Percentiles rank a stretch among this genome's conserved stretches.
Evolutionary conservation across 2,888 invertebrate genomes (phyloP).

Genomic region (Adineta ricciae): DNA sequence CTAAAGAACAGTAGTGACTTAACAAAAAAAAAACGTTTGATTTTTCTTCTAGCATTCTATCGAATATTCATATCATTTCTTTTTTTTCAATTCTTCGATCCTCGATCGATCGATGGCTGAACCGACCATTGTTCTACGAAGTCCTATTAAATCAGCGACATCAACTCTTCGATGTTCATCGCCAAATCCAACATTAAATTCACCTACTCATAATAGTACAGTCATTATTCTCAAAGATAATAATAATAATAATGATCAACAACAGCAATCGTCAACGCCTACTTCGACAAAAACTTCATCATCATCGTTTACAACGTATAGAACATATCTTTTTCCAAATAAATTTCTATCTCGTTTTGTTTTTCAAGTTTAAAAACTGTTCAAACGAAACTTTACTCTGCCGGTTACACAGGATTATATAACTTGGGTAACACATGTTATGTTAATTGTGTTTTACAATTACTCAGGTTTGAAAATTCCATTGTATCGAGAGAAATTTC

Average conservation of each 20-base stretch:
- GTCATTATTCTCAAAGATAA: conserved; percentile 13
- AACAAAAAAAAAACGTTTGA: too few species aligned
- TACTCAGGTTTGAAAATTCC: conserved; percentile 50
- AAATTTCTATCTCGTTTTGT: not conserved
- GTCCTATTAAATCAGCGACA: not conserved
- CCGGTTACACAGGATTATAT: conserved; percentile 56
- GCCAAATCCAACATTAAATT: not conserved
- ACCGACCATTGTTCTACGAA: not conserved
- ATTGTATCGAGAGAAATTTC: not conserved
- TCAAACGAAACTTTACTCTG: not conserved
- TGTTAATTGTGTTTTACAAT: conserved; percentile 76
- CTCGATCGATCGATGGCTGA: not conserved
- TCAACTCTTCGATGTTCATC: not conserved
- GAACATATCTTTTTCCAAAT: not conserved
- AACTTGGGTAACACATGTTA: conserved; percentile 80
- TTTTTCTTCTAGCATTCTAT: not conserved
- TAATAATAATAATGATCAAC: not conserved
- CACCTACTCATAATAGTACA: not conserved
- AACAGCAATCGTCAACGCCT: not conserved
- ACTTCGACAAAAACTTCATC: not conserved
- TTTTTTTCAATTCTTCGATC: not conserved
- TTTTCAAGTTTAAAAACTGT: not conserved
- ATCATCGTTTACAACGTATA: not conserved
- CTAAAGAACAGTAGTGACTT: not conserved
- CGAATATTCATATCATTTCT: not conserved